Conservation (phyloP, 2,888 invertebrate genomes). For the Cryptus armator region DNA sequence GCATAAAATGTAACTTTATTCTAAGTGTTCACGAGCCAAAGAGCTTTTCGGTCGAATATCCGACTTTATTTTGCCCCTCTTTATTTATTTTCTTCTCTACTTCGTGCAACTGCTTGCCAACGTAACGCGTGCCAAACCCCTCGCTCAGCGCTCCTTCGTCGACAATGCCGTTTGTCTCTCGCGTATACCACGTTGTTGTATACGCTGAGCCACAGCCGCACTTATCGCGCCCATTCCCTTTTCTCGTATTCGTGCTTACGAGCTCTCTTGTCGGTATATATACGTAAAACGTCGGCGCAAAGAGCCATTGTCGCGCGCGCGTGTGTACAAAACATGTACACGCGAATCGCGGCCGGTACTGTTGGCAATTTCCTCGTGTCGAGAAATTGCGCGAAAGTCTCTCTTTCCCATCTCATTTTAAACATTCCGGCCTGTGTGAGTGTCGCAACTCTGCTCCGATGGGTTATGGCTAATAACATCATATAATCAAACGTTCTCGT, state of each 20-base stretch:
- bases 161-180: constrained; percentile 31
- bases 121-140: constrained; percentile 22
- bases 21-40: neutral
- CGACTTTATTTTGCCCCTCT: neutral
- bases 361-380: constrained; percentile 27
- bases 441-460: constrained; percentile 9
- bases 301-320: constrained; percentile 23
- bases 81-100: constrained; percentile 5
- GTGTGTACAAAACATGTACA: neutral
- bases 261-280: neutral
- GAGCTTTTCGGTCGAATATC: neutral
- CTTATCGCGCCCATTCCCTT: constrained; percentile 15
- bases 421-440: neutral
- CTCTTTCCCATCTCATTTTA: constrained; percentile 13
- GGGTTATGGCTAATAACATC: constrained; percentile 16
- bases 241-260: constrained; percentile 28
- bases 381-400: constrained; percentile 4
- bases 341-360: constrained; percentile 21
- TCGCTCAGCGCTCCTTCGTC: constrained; percentile 13
- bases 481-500: constrained; percentile 48
- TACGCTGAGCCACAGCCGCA: constrained; percentile 1
- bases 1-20: neutral
- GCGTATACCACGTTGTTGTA: neutral
- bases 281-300: neutral
- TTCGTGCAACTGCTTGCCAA: neutral